These are phyloP conservation scores for Cephus pulcher DNA, from an alignment of 2,888 invertebrate genomes.

Conservation along the genomic window DNA sequence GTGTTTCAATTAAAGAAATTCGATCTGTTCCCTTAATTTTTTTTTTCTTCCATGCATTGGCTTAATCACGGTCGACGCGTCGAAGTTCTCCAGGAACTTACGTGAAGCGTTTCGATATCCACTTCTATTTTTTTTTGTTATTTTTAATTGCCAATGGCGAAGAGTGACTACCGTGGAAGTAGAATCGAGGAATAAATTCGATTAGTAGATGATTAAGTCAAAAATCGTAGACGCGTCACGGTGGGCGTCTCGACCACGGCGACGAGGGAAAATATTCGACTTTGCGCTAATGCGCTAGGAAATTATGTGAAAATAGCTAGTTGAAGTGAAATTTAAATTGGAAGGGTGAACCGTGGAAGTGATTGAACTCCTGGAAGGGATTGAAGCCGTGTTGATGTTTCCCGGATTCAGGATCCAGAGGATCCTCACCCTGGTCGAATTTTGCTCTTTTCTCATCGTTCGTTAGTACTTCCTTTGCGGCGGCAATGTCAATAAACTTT, in stretches of 20 bases:
- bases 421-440: constrained; percentile 96
- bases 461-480: constrained; percentile 96
- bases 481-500: constrained; percentile 98
- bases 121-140: neutral
- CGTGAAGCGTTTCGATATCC: neutral
- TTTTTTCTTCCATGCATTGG: neutral
- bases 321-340: constrained; percentile 98
- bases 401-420: constrained; percentile 92
- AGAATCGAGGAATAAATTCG: neutral
- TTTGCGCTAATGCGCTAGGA: neutral
- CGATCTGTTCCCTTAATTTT: neutral
- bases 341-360: constrained; percentile 84
- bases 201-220: neutral
- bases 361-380: constrained; percentile 80
- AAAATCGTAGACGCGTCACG: neutral
- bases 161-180: neutral
- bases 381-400: constrained; percentile 74
- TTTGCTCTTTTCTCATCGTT: constrained; percentile 92
- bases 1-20: neutral
- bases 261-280: neutral
- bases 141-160: neutral
- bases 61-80: neutral
- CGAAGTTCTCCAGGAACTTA: neutral
- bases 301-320: constrained; percentile 62
- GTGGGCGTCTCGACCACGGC: neutral